phyloP scores from a whole-genome alignment of 2,797 vertebrate species.

The Pygocentrus nattereri region DNA sequence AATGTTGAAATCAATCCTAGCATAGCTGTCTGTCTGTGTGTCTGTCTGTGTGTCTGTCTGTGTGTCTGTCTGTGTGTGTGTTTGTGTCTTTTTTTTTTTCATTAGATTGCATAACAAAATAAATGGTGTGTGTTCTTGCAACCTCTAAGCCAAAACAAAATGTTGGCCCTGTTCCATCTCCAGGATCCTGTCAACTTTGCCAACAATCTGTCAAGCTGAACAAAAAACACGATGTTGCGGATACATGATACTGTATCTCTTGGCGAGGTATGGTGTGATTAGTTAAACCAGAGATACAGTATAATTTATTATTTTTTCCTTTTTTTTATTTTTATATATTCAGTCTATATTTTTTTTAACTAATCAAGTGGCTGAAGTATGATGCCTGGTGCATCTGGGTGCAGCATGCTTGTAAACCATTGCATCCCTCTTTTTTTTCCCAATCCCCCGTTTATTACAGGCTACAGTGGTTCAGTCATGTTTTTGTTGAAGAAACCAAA shows the following conservation, averaged over 20 bases:
- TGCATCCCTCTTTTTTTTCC: slow-evolving; percentile 48
- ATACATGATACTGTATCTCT: slow-evolving; percentile 74
- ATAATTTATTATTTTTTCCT: slow-evolving; percentile 70
- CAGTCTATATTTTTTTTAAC: too few species aligned
- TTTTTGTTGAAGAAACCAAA: slow-evolving; percentile 65
- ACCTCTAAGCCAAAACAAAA: slow-evolving; percentile 73
- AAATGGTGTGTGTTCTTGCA: slow-evolving; percentile 66
- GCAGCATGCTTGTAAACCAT: slow-evolving; percentile 76
- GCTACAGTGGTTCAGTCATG: slow-evolving; percentile 52
- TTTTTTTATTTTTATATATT: slow-evolving; percentile 70
- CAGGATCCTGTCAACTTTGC: slow-evolving; percentile 72
- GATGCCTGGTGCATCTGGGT: slow-evolving; percentile 76
- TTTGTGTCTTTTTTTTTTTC: slow-evolving; percentile 62
- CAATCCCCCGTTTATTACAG: slow-evolving; percentile 65
- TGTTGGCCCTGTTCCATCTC: slow-evolving; percentile 77
- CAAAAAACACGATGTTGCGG: slow-evolving; percentile 72
- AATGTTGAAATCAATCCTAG: slow-evolving; percentile 52
- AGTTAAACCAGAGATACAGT: slow-evolving; percentile 71
- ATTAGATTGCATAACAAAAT: slow-evolving; percentile 79
- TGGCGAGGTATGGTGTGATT: slow-evolving; percentile 71
- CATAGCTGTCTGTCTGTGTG: slow-evolving; percentile 28
- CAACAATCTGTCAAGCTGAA: slow-evolving; percentile 80
- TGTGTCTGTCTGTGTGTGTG: background rate
- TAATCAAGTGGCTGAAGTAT: slow-evolving; percentile 55
- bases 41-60: slow-evolving; percentile 19